phyloP scores from a whole-genome alignment of 2,888 invertebrate species.

The Dichetophora obliterata region DNA sequence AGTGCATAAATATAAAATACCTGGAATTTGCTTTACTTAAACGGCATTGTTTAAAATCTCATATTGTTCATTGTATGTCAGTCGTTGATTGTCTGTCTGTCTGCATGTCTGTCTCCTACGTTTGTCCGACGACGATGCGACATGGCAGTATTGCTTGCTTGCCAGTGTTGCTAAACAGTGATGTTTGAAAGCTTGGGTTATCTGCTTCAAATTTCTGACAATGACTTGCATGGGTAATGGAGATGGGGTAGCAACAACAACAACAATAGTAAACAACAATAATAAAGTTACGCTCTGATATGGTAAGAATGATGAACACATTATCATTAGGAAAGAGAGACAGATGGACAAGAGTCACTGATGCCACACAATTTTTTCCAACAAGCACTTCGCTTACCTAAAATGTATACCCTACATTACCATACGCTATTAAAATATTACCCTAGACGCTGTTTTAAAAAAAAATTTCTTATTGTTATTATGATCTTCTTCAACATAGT shows the following conservation, averaged over 20 bases:
- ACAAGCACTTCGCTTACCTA: no score
- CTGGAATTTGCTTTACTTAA: constrained; percentile 12
- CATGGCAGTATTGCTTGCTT: no score
- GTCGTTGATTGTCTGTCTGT: neutral
- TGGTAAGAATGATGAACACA: neutral
- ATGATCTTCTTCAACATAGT: no score
- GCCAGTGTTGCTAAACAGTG: no score
- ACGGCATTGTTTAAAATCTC: constrained; percentile 13
- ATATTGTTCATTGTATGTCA: constrained; percentile 8
- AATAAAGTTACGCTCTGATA: neutral
- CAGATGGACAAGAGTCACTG: no score
- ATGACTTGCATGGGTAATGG: neutral
- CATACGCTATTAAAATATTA: no score
- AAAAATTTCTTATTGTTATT: no score
- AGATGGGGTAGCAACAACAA: neutral
- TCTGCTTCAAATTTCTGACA: neutral
- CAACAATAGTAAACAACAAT: neutral
- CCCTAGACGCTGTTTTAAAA: no score
- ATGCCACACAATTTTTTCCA: no score
- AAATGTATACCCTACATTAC: no score
- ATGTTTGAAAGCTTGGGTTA: neutral
- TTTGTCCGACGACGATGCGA: neutral
- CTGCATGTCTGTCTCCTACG: neutral
- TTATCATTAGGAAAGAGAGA: neutral
- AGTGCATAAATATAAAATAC: constrained; percentile 22